These are phyloP conservation scores for Sitodiplosis mosellana DNA, from an alignment of 1,140 invertebrate genomes.

Conservation along the genomic window DNA sequence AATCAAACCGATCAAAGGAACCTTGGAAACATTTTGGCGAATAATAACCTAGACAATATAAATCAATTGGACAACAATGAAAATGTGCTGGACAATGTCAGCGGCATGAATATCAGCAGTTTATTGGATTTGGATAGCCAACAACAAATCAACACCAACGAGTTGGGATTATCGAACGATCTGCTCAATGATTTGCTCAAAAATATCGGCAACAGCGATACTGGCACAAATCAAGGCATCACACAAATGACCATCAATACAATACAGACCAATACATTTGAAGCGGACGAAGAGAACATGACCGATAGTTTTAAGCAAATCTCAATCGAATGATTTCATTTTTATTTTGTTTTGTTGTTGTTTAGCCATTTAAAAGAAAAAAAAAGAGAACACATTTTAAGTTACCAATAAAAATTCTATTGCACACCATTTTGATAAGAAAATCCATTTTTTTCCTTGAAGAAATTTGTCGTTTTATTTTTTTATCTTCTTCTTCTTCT, in stretches of 20 bases:
- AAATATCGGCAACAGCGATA: not conserved
- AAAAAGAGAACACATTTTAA: no score
- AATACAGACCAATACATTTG: not conserved
- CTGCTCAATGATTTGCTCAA: conserved; percentile 4
- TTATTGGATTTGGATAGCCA: conserved; percentile 28
- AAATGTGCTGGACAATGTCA: conserved; percentile 6
- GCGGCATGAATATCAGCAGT: conserved; percentile 21
- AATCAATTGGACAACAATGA: not conserved
- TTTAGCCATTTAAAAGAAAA: no score
- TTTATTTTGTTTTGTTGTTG: not conserved
- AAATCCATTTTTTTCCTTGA: no score
- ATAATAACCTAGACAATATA: not conserved
- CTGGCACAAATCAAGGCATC: not conserved
- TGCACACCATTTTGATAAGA: no score
- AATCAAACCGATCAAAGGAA: not conserved
- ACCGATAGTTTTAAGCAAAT: not conserved
- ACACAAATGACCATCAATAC: not conserved
- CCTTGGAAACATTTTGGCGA: not conserved
- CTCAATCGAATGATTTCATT: not conserved
- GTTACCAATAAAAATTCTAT: no score
- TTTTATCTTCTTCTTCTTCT: no score
- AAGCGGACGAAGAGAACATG: not conserved
- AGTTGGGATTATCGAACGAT: no score
- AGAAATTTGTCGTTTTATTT: no score
- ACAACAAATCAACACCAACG: conserved; percentile 26